Percentiles rank a stretch among this genome's conserved stretches.
Evolutionary conservation across 2,888 invertebrate species (phyloP).

Genomic region (Atrina japonica): DNA sequence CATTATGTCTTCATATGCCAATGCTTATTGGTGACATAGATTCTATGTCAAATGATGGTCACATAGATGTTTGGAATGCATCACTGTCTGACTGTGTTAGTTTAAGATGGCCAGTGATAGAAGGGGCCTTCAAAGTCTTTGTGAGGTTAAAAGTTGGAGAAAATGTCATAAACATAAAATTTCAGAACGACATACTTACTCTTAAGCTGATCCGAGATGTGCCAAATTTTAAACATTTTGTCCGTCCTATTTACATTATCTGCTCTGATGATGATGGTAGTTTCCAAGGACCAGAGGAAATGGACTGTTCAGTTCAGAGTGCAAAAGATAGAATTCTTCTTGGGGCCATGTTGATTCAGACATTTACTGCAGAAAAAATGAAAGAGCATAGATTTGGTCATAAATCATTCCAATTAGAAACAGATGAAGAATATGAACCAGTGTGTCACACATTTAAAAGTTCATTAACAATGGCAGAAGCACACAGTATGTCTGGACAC

Average conservation of each 20-base stretch:
- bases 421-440: conserved; percentile 82
- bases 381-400: conserved; percentile 88
- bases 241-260: conserved; percentile 90
- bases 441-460: conserved; percentile 89
- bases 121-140: conserved; percentile 87
- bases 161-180: conserved; percentile 85
- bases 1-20: conserved; percentile 69
- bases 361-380: conserved; percentile 92
- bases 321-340: conserved; percentile 89
- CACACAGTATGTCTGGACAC: conserved; percentile 85
- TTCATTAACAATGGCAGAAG: conserved; percentile 86
- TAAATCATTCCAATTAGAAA: conserved; percentile 91
- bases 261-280: conserved; percentile 90
- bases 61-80: conserved; percentile 65
- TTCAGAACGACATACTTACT: conserved; percentile 64
- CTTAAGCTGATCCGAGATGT: conserved; percentile 63
- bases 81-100: conserved; percentile 46
- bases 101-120: conserved; percentile 84
- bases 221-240: conserved; percentile 81
- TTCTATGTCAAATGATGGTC: conserved; percentile 64
- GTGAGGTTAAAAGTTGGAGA: conserved; percentile 85
- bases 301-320: conserved; percentile 86
- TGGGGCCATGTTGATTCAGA: conserved; percentile 90
- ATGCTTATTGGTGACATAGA: conserved; percentile 75
- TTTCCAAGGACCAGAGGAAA: conserved; percentile 87